Evolutionary conservation across 1,140 invertebrate genomes (phyloP).

Genomic region (Coenobita brevimanus): DNA sequence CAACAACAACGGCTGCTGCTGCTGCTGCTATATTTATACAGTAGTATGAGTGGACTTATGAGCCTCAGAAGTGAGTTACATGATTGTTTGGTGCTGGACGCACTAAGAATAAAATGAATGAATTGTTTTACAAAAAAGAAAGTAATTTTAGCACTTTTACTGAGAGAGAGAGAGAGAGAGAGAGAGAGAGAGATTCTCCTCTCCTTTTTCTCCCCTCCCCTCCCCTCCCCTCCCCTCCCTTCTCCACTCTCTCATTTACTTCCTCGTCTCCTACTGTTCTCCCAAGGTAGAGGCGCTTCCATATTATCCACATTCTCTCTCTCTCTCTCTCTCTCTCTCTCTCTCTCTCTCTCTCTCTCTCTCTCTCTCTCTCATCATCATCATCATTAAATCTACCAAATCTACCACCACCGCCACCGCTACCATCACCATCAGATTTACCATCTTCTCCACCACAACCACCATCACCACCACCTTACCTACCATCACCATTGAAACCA

Average conservation of each 20-base stretch:
- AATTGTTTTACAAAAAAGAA: too few species aligned
- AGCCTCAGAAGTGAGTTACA: too few species aligned
- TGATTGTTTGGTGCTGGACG: too few species aligned
- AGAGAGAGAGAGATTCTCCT: too few species aligned
- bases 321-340: not conserved
- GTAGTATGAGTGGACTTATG: too few species aligned
- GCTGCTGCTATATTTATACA: not conserved
- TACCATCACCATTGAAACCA: too few species aligned
- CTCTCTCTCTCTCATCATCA: slow-evolving; percentile 6
- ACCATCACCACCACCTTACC: not conserved
- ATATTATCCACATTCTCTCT: not conserved
- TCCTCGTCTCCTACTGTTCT: not conserved
- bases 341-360: slow-evolving; percentile 27
- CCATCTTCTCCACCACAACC: not conserved
- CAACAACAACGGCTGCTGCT: slow-evolving; percentile 9
- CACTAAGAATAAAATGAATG: too few species aligned
- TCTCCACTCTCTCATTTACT: too few species aligned
- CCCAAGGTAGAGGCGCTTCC: not conserved
- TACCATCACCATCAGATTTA: not conserved
- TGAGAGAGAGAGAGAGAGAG: too few species aligned
- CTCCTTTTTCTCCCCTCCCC: too few species aligned
- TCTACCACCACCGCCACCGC: not conserved
- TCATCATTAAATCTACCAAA: not conserved
- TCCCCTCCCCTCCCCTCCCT: too few species aligned
- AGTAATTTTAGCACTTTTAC: too few species aligned